Base-by-base conservation (phyloP, 1,140 invertebrate species). In the Zaprionus taronus region DNA sequence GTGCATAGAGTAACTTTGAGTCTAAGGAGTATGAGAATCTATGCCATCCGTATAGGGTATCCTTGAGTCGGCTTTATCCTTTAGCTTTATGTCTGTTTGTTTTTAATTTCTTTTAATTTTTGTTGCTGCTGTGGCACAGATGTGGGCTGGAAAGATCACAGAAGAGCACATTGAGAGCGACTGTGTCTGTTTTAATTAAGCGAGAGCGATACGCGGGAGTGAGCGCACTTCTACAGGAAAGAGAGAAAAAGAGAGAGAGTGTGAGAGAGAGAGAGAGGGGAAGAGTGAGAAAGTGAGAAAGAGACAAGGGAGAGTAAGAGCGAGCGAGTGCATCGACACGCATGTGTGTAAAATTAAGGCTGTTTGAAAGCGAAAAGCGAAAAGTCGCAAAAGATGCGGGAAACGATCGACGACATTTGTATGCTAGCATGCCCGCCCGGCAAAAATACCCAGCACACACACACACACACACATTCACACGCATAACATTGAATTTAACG, bases 261-360 rank as follows among this genome's bases (percentile, higher is more conserved):
- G 76, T 38, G 11, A 55, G 61, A 5, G 56, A 51, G 76, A 47
- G 76, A 61, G 56, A 51, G 76, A 47, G 76, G 56, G 53, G 31
- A 41, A 71, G 51, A 36, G 58, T 55, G 65, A 65, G 20, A 77
- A 62, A 17, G 14, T 62, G 24, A 47, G 15, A 41, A 53, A 69
- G 38, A 44, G n/a, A 15, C 17, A 15, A 28, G 24, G 2, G 51
- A 53, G 34, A 26, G 31, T 31, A 36, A 44, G 56, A 44, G 63
- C 26, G 70, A 24, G 58, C 51, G 61, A 74, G 44, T 64, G 72
- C 64, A 63, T 41, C 62, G 70, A 74, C 70, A 74, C 63, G 79
- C 84, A 90, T 85, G 85, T 90, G 85, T 90, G 86, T 82, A 90
- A 90, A 90, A 90, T 90, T 90, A 90, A 90, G 85, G 85, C 66